phyloP scores from a whole-genome alignment of 2,797 vertebrate species.

The Benthosema pterotum region DNA sequence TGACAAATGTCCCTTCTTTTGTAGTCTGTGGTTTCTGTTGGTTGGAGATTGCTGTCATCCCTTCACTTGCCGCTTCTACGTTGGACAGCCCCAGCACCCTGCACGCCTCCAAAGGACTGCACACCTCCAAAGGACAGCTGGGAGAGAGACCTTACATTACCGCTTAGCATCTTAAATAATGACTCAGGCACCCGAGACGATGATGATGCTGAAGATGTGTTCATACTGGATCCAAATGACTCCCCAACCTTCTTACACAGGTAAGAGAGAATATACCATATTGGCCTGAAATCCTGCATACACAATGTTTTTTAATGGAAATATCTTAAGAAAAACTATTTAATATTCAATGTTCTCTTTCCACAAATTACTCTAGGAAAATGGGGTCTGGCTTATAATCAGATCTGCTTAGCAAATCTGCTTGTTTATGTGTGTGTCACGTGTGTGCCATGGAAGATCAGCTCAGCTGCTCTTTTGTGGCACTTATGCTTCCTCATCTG shows the following conservation, averaged over 20 bases:
- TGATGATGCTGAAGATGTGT: conserved; percentile 67
- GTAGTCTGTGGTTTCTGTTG: conserved; percentile 63
- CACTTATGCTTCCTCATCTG: too few species aligned
- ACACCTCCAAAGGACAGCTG: conserved; percentile 81
- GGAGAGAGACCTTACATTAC: conserved; percentile 69
- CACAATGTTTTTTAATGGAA: too few species aligned
- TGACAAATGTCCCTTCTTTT: neutral
- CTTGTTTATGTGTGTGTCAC: too few species aligned
- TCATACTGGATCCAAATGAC: conserved; percentile 44
- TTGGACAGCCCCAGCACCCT: conserved; percentile 56
- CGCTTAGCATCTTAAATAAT: conserved; percentile 70
- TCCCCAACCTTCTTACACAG: conserved; percentile 74
- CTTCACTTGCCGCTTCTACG: conserved; percentile 63
- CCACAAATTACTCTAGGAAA: too few species aligned
- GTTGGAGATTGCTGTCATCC: conserved; percentile 67
- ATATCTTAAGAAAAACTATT: too few species aligned
- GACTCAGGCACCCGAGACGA: conserved; percentile 74
- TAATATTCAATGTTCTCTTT: too few species aligned
- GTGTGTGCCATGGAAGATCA: too few species aligned
- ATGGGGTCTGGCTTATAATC: too few species aligned
- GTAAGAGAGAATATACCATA: conserved; percentile 50
- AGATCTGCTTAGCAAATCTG: too few species aligned
- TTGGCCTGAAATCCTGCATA: too few species aligned
- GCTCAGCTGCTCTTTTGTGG: too few species aligned
- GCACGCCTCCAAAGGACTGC: conserved; percentile 80